A percentile compares a stretch with the other conserved stretches of the same genome.
These are phyloP conservation scores for Platygyra sinensis DNA, from an alignment of 64 coral and sea anemone genomes.

Conservation along the genomic window DNA sequence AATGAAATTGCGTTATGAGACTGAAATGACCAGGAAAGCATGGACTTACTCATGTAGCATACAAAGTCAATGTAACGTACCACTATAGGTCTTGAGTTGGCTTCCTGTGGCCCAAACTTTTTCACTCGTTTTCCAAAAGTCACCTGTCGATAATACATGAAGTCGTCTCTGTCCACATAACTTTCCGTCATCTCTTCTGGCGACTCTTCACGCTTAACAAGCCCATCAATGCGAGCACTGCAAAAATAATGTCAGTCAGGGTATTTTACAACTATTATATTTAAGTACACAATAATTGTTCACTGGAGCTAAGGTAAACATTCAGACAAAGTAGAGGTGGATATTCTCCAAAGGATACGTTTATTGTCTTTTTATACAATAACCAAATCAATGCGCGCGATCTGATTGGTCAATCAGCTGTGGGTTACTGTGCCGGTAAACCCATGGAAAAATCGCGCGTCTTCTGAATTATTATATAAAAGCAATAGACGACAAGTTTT, in stretches of 20 bases:
- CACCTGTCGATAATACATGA: slow-evolving; percentile 87
- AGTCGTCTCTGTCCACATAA: slow-evolving; percentile 93
- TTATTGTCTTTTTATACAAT: too few species aligned
- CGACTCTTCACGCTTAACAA: slow-evolving; percentile 90
- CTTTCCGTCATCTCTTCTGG: slow-evolving; percentile 88
- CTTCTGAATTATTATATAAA: too few species aligned
- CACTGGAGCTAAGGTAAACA: background rate
- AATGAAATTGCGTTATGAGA: too few species aligned
- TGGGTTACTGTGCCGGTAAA: too few species aligned
- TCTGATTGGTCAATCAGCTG: too few species aligned
- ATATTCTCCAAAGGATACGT: too few species aligned
- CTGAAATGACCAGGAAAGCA: too few species aligned
- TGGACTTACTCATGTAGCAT: too few species aligned
- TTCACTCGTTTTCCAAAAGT: slow-evolving; percentile 90
- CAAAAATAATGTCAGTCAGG: background rate
- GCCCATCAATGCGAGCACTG: slow-evolving; percentile 89
- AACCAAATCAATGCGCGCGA: too few species aligned
- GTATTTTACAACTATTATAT: background rate
- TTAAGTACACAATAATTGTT: background rate
- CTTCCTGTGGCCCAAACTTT: slow-evolving; percentile 97
- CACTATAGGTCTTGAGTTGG: slow-evolving; percentile 75
- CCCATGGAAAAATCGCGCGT: too few species aligned
- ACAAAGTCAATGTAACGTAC: slow-evolving; percentile 19
- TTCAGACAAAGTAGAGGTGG: too few species aligned
- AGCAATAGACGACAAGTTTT: too few species aligned